Evolutionary conservation across 2,113 vertebrate species (phyloP).

Genomic region (Cnemophilus loriae): DNA sequence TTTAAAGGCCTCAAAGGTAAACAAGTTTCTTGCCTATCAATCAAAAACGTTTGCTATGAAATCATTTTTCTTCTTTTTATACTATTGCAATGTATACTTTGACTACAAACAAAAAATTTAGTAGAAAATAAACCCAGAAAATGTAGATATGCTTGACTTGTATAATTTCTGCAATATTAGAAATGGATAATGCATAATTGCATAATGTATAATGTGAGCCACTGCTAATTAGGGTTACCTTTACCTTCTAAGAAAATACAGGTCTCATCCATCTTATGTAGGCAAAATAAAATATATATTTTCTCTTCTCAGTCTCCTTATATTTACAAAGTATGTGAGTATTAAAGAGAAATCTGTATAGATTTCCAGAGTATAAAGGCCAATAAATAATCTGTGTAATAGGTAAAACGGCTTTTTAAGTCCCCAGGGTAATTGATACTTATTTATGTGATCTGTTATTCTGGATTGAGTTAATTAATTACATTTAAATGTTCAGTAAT

Average conservation of each 20-base stretch:
- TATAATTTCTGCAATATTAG: not conserved
- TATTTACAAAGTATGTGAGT: not conserved
- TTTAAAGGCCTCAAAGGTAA: not conserved
- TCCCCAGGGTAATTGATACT: not conserved
- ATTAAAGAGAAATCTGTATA: not conserved
- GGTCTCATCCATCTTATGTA: not conserved
- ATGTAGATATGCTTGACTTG: not conserved
- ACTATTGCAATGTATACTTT: not conserved
- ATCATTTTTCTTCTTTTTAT: not conserved
- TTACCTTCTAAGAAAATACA: not conserved
- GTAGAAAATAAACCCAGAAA: not conserved
- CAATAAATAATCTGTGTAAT: not conserved
- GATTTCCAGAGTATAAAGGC: not conserved
- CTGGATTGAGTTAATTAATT: not conserved
- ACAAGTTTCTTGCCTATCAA: not conserved
- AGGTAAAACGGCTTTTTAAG: not conserved
- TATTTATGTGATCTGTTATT: not conserved
- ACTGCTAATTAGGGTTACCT: not conserved
- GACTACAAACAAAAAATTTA: not conserved
- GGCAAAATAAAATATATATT: not conserved
- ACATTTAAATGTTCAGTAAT: not conserved
- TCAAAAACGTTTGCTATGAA: not conserved
- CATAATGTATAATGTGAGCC: not conserved
- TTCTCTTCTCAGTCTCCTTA: not conserved
- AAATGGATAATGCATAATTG: not conserved